Base-by-base conservation (phyloP, 2,888 invertebrate genomes). In the Plagodis pulveraria region DNA sequence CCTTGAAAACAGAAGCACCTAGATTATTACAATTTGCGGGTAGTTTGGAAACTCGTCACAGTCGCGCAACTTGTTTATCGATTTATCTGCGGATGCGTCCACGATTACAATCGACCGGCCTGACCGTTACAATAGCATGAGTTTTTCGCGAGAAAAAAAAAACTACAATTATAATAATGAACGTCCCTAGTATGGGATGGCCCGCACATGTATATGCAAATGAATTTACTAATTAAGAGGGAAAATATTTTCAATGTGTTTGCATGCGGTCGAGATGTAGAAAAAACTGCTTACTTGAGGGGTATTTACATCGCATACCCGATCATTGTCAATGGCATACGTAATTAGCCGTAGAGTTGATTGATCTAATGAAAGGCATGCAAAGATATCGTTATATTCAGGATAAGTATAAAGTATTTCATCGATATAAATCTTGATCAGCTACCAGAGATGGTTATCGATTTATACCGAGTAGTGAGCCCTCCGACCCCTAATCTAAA, bases 151-250 rank as follows among this genome's bases (percentile, higher is more conserved):
- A 83, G 82, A 12, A 84, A 87, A 89, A 87, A 87, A 86, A 81
- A 78, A 70, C 55, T 76, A 88, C 83, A 89, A 89, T 91, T 91
- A 90, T 87, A 82, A 86, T 90, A 89, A 89, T 89, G 82, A 84
- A 84, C 82, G 84, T 84, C 90, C 90, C 90, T 83, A 87, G 83
- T 89, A 91, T 89, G 89, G 89, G 83, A 84, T 86, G 72, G 78
- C 51, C 74, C 76, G 77, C 76, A 71, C 84, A 89, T 87, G 87
- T 84, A 77, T 83, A 91, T 92, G 92, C 86, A 89, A 91, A 92
- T 91, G 68, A 68, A 76, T 76, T 74, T 70, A 85, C 86, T 91
- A 89, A 91, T 90, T 91, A 90, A 81, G 78, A 85, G 83, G 84
- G 86, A 88, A 90, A 86, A 84, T 83, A 86, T 87, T 89, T 86